phyloP scores from a whole-genome alignment of 1,140 invertebrate species.

The Drosophila sproati region DNA sequence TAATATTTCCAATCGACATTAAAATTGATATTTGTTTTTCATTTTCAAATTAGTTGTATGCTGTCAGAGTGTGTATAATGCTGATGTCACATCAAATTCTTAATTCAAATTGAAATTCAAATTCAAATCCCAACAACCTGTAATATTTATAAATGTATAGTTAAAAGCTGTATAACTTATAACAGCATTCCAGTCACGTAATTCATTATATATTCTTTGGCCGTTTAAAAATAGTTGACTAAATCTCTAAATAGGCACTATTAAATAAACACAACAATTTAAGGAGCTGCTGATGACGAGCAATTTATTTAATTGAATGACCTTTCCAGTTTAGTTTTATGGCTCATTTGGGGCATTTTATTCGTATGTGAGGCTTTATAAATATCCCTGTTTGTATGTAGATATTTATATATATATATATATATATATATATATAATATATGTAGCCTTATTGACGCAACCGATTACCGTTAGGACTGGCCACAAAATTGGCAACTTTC shows the following conservation, averaged over 20 bases:
- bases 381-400: conserved; percentile 5
- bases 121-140: not conserved
- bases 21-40: too few species aligned
- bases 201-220: conserved; percentile 29
- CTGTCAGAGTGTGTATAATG: not conserved
- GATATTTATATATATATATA: not conserved
- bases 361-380: not conserved
- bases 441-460: not conserved
- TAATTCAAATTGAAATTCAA: not conserved
- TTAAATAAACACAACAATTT: too few species aligned
- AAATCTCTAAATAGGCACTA: not conserved
- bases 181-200: conserved; percentile 37
- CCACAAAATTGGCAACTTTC: conserved; percentile 65
- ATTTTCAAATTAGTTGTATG: not conserved
- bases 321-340: not conserved
- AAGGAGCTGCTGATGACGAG: too few species aligned
- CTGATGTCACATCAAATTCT: conserved; percentile 25
- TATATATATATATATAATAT: not conserved
- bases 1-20: too few species aligned
- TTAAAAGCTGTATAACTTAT: conserved; percentile 4
- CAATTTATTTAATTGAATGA: conserved; percentile 7
- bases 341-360: too few species aligned
- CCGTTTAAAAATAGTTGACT: not conserved
- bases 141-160: not conserved
- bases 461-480: conserved; percentile 22